These are phyloP conservation scores for Iguana delicatissima DNA, from an alignment of 2,797 vertebrate genomes.

Conservation along the genomic window DNA sequence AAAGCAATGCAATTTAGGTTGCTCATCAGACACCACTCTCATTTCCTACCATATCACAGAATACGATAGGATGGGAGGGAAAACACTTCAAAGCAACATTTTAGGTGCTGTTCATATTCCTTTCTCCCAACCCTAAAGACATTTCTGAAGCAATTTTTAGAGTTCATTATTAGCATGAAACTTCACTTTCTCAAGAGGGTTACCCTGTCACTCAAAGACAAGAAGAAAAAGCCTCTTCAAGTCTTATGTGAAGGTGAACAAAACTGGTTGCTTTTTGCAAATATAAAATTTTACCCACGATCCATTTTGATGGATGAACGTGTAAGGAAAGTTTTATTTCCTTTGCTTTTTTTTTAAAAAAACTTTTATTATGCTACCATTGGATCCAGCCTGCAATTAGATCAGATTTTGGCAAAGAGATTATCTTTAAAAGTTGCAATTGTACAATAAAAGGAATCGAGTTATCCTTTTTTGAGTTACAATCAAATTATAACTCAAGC, in stretches of 20 bases:
- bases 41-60: constrained; percentile 24
- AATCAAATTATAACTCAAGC: neutral
- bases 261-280: neutral
- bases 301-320: neutral
- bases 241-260: neutral
- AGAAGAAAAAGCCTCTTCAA: neutral
- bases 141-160: constrained; percentile 32
- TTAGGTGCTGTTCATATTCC: neutral
- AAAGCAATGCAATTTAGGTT: constrained; percentile 1
- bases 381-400: neutral
- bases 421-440: neutral
- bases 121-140: constrained; percentile 17
- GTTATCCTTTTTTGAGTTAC: neutral
- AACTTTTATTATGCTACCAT: neutral
- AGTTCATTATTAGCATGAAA: neutral
- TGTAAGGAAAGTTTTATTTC: neutral
- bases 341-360: neutral
- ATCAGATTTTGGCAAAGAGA: neutral
- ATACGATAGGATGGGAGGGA: neutral
- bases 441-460: neutral
- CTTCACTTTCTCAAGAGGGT: neutral
- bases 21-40: neutral
- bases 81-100: constrained; percentile 30
- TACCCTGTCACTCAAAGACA: constrained; percentile 28
- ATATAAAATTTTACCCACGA: neutral